phyloP scores from a whole-genome alignment of 1,140 invertebrate species.

The Argopecten irradians region DNA sequence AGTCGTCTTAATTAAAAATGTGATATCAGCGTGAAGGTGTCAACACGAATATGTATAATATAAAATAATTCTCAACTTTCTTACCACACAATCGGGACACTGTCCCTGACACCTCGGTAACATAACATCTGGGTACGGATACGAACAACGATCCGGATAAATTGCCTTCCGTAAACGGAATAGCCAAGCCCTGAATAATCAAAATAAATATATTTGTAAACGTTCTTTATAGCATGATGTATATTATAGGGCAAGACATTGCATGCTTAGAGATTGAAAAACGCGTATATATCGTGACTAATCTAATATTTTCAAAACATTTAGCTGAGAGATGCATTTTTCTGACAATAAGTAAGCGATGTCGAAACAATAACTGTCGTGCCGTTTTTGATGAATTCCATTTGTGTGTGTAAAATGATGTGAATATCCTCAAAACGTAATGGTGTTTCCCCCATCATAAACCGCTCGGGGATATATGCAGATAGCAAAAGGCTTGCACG shows the following conservation, averaged over 20 bases:
- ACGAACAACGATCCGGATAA: background rate
- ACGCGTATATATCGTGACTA: background rate
- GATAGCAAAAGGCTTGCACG: background rate
- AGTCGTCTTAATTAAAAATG: background rate
- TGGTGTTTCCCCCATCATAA: background rate
- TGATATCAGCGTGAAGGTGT: background rate
- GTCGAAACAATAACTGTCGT: background rate
- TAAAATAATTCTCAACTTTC: background rate
- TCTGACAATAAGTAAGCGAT: background rate
- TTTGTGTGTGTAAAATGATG: background rate
- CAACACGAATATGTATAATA: background rate
- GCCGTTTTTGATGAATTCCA: background rate
- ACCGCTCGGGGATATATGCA: background rate
- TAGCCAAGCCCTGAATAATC: background rate
- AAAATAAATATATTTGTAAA: background rate
- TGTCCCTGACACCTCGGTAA: background rate
- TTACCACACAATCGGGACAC: background rate
- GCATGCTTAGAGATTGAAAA: background rate
- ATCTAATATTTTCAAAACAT: background rate
- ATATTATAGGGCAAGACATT: background rate
- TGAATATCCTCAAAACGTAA: background rate
- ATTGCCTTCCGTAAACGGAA: background rate
- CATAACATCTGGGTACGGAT: background rate
- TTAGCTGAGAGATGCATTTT: background rate
- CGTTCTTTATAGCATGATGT: background rate